These are phyloP conservation scores for Cydia pomonella DNA, from an alignment of 1,140 invertebrate genomes.

Conservation along the genomic window DNA sequence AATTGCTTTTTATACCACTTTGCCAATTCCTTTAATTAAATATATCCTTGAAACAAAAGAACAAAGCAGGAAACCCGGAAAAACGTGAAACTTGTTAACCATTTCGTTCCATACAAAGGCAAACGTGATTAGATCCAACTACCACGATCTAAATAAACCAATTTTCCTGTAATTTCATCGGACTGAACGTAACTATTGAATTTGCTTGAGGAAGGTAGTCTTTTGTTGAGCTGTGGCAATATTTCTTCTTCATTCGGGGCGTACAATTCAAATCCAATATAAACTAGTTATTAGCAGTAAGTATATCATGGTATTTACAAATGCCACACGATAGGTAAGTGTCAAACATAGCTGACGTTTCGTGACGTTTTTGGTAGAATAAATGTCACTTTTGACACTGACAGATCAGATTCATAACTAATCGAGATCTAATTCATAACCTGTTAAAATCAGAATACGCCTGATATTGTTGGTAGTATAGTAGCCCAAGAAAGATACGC, in stretches of 20 bases:
- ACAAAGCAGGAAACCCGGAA: background rate
- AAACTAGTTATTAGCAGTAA: background rate
- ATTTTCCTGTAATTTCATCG: conserved; percentile 18
- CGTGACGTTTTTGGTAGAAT: too few species aligned
- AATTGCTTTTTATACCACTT: background rate
- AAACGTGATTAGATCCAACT: conserved; percentile 8
- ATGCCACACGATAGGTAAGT: too few species aligned
- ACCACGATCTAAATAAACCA: conserved; percentile 11
- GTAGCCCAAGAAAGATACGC: too few species aligned
- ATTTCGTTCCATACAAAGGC: background rate
- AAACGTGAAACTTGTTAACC: background rate
- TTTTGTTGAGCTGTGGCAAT: background rate
- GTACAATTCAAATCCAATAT: background rate
- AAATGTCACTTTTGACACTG: too few species aligned
- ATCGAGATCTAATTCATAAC: too few species aligned
- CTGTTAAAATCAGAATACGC: too few species aligned
- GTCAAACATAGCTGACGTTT: too few species aligned
- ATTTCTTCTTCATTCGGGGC: background rate
- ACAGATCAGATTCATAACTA: too few species aligned
- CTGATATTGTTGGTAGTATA: too few species aligned
- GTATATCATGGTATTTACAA: too few species aligned
- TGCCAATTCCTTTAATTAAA: background rate
- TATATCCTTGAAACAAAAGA: background rate
- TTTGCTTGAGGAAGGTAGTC: background rate
- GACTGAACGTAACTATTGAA: conserved; percentile 24